Evolutionary conservation across 2,888 invertebrate species (phyloP), one percentile per base, ranked within the genome.

Genomic region (Hirudinaria manillensis): DNA sequence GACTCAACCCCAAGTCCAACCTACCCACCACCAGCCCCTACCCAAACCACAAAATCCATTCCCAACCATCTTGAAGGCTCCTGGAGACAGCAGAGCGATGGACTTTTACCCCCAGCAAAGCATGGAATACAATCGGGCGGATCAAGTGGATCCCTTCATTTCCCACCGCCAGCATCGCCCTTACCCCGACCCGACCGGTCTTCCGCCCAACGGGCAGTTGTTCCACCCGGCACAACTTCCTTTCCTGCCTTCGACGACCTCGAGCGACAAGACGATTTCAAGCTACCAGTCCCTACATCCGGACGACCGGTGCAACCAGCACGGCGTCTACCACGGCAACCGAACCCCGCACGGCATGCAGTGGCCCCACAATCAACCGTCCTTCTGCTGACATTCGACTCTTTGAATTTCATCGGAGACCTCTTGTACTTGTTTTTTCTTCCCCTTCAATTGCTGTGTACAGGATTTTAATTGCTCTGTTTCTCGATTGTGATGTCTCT

Each of bases 241-340:
- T 16, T 61, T 27, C 61, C 29, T 61, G 24, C 61, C 61, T 29
- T 61, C 61, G 24, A 61, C 61, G 1, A 61, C 24, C 7, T 61
- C 61, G 61, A 61, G 61, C 61, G 61, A 61, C 61, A 61, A 61
- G n/a, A 61, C 61, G 1, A 61, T 27, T 29, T 61, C 61, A 24
- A 61, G 61, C n/a, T 61, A 61, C 61, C 61, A 61, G 61, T 61
- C 61, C 4, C 10, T 27, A 24, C 61, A 61, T n/a, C 29, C 61
- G 24, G 29, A 61, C 21, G 29, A 61, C 61, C 61, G 29, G n/a
- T 6, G 3, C 61, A 24, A 61, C 24, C 61, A 24, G 61, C 61
- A 61, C 61, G 61, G 61, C 61, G 45, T 45, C 45, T 45, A 45
- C 45, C 45, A 45, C 45, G 10, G 45, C 45, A 45, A 45, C 16